Base-by-base conservation (phyloP, 2,888 invertebrate genomes). In the Nemotelus nigrinus region DNA sequence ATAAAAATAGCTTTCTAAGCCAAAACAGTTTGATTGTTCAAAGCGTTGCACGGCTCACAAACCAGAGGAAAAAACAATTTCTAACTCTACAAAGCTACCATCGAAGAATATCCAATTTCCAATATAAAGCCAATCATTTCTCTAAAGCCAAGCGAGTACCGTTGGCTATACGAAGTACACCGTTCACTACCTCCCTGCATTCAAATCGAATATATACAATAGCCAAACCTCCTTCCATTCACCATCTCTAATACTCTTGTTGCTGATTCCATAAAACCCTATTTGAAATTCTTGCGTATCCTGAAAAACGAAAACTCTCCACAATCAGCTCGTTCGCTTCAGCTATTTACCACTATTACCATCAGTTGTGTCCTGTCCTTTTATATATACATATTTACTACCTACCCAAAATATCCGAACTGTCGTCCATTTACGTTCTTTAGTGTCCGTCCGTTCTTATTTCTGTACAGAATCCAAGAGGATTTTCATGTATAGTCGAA, bases 301-400 rank as follows among this genome's bases (percentile, higher is more conserved):
- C 43, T 25, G 39, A n/a, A 57, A 57, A 5, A n/a, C 53, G 25
- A n/a, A 55, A 43, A 25, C 1, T 25, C 67, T 67, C 10, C 44
- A 55, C 44, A 70, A 70, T 55, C 55, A 53, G 10, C 45, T 65
- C 3, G 25, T 25, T 25, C 25, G 43, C 70, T 70, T 8, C 4
- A 70, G 70, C 70, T 70, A 70, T 70, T 70, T 70, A 55, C 70
- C 70, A 43, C 39, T 43, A 70, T 70, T 70, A 45, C 53, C 55
- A 25, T 25, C 25, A 5, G 70, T 57, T 63, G 63, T 63, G 3
- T 39, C 25, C 53, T 53, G 39, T 55, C 41, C 53, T 68, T 5
- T 60, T 60, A 60, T 60, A 60, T 60, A 60, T 25, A 25, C 7
- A 67, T 55, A 55, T 70, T 70, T 53, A 55, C 70, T 70, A 70